Conservation (phyloP, 2,113 vertebrate genomes). For the Eublepharis macularius region DNA sequence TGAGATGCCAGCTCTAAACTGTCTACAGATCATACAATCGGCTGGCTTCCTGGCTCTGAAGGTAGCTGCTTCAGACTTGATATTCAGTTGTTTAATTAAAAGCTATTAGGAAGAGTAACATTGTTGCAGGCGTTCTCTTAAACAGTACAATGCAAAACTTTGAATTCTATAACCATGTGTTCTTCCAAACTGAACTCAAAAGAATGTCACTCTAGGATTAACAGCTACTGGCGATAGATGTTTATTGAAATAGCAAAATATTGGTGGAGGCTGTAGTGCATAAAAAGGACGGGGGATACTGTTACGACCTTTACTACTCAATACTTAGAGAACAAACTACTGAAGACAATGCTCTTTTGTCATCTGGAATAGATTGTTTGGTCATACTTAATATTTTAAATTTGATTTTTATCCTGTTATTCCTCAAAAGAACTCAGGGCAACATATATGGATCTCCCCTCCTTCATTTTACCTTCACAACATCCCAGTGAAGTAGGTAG, state of each 20-base stretch:
- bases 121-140: slow-evolving; percentile 9
- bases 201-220: neutral
- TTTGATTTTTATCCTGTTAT: too few species aligned
- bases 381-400: too few species aligned
- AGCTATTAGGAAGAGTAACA: neutral
- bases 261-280: neutral
- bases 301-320: neutral
- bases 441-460: too few species aligned
- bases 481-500: too few species aligned
- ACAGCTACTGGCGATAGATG: neutral
- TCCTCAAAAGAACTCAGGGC: too few species aligned
- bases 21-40: neutral
- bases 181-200: neutral
- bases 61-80: neutral
- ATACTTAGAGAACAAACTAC: neutral
- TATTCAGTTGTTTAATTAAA: neutral
- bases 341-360: too few species aligned
- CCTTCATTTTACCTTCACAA: too few species aligned
- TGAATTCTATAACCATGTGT: neutral
- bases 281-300: neutral
- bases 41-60: neutral
- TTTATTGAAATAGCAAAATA: neutral
- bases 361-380: too few species aligned
- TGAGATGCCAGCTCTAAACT: neutral
- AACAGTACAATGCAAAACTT: neutral